A percentile compares a stretch with the other conserved stretches of the same genome.
Evolutionary conservation across 2,888 invertebrate genomes (phyloP).

Genomic region (Rotaria macrura): DNA sequence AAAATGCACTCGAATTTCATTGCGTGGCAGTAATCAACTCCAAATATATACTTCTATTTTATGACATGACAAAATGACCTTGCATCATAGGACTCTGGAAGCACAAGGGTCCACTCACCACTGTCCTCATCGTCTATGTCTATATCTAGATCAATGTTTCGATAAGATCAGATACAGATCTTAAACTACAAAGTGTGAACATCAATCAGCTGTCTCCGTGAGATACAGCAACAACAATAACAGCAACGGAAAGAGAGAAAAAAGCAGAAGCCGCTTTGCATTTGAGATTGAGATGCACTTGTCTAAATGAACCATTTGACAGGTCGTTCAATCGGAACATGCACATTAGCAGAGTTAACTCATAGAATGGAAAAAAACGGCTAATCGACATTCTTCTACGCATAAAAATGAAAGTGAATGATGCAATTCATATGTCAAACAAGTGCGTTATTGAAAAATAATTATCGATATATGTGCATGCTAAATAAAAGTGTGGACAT

Average conservation of each 20-base stretch:
- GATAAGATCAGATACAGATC: background rate
- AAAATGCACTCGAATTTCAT: background rate
- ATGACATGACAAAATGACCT: background rate
- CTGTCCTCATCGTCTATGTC: background rate
- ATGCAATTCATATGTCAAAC: background rate
- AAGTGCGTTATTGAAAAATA: conserved; percentile 1
- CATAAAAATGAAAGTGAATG: background rate
- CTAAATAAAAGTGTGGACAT: background rate
- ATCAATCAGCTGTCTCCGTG: background rate
- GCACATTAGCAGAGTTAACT: background rate
- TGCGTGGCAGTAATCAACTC: background rate
- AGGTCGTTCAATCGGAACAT: background rate
- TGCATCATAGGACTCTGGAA: background rate
- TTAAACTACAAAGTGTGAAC: background rate
- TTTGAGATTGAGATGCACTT: background rate
- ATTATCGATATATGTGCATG: background rate
- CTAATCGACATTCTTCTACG: background rate
- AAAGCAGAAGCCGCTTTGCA: background rate
- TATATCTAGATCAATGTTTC: background rate
- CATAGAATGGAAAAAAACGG: background rate
- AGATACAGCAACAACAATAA: no score
- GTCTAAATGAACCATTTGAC: background rate
- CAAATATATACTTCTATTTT: background rate
- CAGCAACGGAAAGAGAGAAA: no score
- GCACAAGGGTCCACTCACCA: background rate